Conservation (phyloP, 2,888 invertebrate genomes). For the Drosophila barbarae region DNA sequence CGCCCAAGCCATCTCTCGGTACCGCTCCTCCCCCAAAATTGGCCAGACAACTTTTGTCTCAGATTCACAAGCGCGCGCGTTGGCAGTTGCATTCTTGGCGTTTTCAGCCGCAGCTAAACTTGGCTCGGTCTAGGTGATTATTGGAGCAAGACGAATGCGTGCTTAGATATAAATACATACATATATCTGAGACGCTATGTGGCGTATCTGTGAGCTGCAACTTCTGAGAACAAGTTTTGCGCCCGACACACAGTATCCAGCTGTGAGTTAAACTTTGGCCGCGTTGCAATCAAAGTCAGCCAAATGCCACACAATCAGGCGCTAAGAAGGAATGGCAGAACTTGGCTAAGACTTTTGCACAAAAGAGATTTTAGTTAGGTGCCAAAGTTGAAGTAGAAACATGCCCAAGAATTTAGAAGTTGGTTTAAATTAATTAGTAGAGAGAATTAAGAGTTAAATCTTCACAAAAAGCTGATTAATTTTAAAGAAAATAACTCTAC, state of each 20-base stretch:
- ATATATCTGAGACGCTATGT: conserved; percentile 1
- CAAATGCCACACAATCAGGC: conserved; percentile 9
- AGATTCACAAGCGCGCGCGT: conserved; percentile 49
- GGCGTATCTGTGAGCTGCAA: conserved; percentile 33
- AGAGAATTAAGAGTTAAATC: neutral
- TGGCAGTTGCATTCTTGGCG: conserved; percentile 63
- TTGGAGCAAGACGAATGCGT: conserved; percentile 63
- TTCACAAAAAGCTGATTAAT: neutral
- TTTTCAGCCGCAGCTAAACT: conserved; percentile 42
- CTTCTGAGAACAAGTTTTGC: conserved; percentile 51
- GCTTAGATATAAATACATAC: neutral
- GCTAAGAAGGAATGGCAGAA: neutral
- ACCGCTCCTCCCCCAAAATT: conserved; percentile 45
- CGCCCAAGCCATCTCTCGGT: conserved; percentile 9
- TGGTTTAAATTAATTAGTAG: neutral
- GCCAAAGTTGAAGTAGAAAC: neutral
- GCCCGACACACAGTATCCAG: conserved; percentile 43
- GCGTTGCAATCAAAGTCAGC: conserved; percentile 11
- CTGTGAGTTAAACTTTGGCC: conserved; percentile 56
- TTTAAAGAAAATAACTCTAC: neutral
- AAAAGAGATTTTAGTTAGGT: neutral
- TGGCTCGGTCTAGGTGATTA: conserved; percentile 64
- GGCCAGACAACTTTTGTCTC: conserved; percentile 52
- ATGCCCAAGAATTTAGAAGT: neutral
- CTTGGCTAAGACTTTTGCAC: neutral